These are phyloP conservation scores for Zaprionus lachaisei DNA, from an alignment of 1,140 invertebrate species.

Conservation along the genomic window DNA sequence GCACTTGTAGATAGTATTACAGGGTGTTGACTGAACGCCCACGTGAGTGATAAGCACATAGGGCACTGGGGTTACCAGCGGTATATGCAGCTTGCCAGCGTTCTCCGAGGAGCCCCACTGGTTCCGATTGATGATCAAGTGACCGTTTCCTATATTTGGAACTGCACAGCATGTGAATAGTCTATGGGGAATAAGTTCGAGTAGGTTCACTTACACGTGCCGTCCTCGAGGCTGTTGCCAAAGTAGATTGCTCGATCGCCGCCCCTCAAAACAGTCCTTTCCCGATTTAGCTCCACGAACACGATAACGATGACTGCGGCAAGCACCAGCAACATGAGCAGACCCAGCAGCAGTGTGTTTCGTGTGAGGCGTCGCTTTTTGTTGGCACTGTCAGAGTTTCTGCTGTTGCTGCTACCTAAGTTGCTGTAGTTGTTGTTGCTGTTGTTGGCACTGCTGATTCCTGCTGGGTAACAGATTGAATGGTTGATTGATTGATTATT, in stretches of 20 bases:
- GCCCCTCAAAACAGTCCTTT: background rate
- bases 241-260: constrained; percentile 53
- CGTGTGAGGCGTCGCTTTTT: constrained; percentile 53
- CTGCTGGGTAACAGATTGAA: constrained; percentile 30
- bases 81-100: constrained; percentile 39
- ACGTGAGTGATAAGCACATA: constrained; percentile 85
- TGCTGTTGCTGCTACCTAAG: constrained; percentile 15
- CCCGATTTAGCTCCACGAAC: constrained; percentile 58
- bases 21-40: constrained; percentile 69
- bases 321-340: constrained; percentile 65
- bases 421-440: constrained; percentile 5
- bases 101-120: constrained; percentile 85
- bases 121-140: constrained; percentile 81
- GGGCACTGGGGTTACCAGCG: constrained; percentile 71
- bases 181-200: constrained; percentile 26
- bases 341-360: constrained; percentile 59
- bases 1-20: constrained; percentile 75
- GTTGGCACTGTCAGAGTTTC: constrained; percentile 53
- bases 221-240: constrained; percentile 75
- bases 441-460: constrained; percentile 60
- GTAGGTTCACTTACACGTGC: constrained; percentile 73
- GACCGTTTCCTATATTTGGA: constrained; percentile 84
- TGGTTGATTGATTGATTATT: constrained; percentile 8
- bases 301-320: constrained; percentile 56
- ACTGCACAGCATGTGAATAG: constrained; percentile 71